Conservation (phyloP, 2,113 vertebrate species). For the Brachyhypopomus gauderio region DNA sequence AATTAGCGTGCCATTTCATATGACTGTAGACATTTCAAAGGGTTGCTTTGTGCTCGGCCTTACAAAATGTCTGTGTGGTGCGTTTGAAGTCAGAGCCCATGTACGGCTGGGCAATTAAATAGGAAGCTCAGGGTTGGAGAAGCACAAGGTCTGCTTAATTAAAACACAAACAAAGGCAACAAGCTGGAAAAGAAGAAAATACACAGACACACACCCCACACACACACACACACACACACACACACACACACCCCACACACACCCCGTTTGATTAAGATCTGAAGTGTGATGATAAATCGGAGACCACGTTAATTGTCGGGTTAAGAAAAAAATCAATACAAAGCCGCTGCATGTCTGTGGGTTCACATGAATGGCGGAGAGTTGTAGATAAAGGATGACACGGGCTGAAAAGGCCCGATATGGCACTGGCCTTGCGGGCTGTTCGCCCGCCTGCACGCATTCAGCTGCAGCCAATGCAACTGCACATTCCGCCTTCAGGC, state of each 20-base stretch:
- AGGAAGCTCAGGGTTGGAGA: slow-evolving; percentile 84
- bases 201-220: neutral
- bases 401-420: slow-evolving; percentile 64
- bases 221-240: neutral
- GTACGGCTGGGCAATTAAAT: slow-evolving; percentile 97
- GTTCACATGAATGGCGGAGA: slow-evolving; percentile 78
- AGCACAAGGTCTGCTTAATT: slow-evolving; percentile 91
- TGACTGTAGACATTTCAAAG: slow-evolving; percentile 91
- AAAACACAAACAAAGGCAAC: slow-evolving; percentile 96
- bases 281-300: slow-evolving; percentile 90
- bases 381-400: slow-evolving; percentile 64
- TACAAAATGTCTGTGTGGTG: slow-evolving; percentile 88
- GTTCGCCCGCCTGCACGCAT: slow-evolving; percentile 53
- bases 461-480: slow-evolving; percentile 59
- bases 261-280: slow-evolving; percentile 90
- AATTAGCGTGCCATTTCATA: slow-evolving; percentile 89
- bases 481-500: slow-evolving; percentile 48
- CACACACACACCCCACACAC: slow-evolving; percentile 25
- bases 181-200: slow-evolving; percentile 71
- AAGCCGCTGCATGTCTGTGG: slow-evolving; percentile 80
- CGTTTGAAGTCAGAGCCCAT: slow-evolving; percentile 93
- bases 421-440: slow-evolving; percentile 67
- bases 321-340: slow-evolving; percentile 90
- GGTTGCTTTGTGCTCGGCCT: slow-evolving; percentile 86
- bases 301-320: slow-evolving; percentile 87